Conservation (phyloP, 1,140 invertebrate genomes). For the Temnothorax nylanderi region DNA sequence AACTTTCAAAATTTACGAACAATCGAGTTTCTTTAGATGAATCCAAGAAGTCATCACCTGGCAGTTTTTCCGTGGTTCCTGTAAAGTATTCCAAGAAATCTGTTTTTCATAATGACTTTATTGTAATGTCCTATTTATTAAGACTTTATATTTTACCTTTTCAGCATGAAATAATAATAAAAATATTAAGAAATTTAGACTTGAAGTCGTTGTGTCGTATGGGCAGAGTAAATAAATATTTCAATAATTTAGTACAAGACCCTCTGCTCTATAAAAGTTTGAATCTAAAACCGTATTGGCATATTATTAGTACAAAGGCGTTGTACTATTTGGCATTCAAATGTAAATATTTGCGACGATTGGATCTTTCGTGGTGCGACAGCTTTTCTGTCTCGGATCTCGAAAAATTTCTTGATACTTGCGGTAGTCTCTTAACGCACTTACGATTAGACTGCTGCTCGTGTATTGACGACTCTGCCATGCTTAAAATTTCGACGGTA, state of each 20-base stretch:
- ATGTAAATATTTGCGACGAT: conserved; percentile 90
- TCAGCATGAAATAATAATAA: conserved; percentile 90
- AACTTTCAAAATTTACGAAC: conserved; percentile 82
- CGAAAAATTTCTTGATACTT: conserved; percentile 88
- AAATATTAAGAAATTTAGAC: conserved; percentile 92
- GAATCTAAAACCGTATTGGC: conserved; percentile 91
- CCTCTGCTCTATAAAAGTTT: conserved; percentile 91
- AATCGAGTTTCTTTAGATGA: conserved; percentile 73
- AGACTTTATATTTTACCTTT: conserved; percentile 70
- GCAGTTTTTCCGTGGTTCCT: conserved; percentile 82
- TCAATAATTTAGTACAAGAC: conserved; percentile 91
- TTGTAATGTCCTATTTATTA: conserved; percentile 1
- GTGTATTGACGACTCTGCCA: conserved; percentile 89
- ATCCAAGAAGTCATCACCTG: conserved; percentile 73
- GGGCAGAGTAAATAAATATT: conserved; percentile 91
- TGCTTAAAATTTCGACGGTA: conserved; percentile 87
- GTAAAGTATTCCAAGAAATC: conserved; percentile 73
- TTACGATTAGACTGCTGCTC: conserved; percentile 91
- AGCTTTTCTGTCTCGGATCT: conserved; percentile 87
- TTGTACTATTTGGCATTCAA: conserved; percentile 85
- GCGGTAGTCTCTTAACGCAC: conserved; percentile 89
- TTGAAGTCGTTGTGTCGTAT: conserved; percentile 91
- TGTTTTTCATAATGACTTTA: conserved; percentile 35
- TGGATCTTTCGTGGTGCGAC: conserved; percentile 96
- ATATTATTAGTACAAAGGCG: conserved; percentile 87